These are phyloP conservation scores for Xyrichtys novacula DNA, from an alignment of 2,797 vertebrate species.

Conservation along the genomic window DNA sequence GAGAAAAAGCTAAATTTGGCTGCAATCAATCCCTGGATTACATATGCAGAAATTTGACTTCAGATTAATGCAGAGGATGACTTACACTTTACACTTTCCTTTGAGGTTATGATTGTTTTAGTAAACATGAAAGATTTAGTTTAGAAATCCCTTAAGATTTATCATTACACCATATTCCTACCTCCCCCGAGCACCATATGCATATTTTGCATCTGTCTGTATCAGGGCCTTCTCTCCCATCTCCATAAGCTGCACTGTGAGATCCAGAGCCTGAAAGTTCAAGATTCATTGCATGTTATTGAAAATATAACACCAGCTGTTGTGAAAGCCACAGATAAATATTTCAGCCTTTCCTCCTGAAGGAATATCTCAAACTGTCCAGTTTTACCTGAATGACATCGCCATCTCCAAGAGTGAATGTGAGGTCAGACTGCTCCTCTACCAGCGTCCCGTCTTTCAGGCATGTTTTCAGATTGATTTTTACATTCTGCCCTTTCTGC, in stretches of 20 bases:
- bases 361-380: neutral
- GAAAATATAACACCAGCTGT: neutral
- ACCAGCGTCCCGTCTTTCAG: slow-evolving; percentile 85
- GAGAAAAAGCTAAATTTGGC: neutral
- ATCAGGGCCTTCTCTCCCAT: slow-evolving; percentile 90
- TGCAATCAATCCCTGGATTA: slow-evolving; percentile 2
- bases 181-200: slow-evolving; percentile 92
- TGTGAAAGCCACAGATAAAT: no score
- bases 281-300: neutral
- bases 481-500: slow-evolving; percentile 92
- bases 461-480: slow-evolving; percentile 84
- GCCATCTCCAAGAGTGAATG: slow-evolving; percentile 93
- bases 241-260: slow-evolving; percentile 93
- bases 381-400: slow-evolving; percentile 92
- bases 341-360: neutral
- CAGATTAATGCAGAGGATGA: neutral
- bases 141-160: neutral
- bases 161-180: slow-evolving; percentile 60
- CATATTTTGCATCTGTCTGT: slow-evolving; percentile 91
- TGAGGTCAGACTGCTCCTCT: slow-evolving; percentile 84
- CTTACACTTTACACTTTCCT: neutral
- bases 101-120: neutral
- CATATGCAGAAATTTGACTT: neutral
- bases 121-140: neutral
- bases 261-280: slow-evolving; percentile 89